Evolutionary conservation across 2,113 vertebrate species (phyloP).

Genomic region (Dasyurus viverrinus): DNA sequence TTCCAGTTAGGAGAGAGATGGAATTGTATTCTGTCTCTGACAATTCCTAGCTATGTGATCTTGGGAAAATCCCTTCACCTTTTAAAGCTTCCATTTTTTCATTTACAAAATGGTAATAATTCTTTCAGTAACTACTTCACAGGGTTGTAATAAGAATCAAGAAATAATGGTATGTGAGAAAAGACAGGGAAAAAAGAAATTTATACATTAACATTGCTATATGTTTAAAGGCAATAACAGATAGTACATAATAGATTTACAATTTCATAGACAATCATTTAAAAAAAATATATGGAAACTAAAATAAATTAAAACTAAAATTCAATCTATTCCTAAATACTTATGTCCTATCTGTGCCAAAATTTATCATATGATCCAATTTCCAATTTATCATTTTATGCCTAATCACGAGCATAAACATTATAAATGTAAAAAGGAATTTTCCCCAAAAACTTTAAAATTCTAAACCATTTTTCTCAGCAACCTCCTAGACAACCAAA

Average conservation of each 20-base stretch:
- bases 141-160: not conserved
- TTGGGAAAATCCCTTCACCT: not conserved
- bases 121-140: not conserved
- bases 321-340: not conserved
- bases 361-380: not conserved
- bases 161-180: not conserved
- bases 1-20: not conserved
- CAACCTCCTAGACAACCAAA: not conserved
- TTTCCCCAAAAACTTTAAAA: constrained; percentile 8
- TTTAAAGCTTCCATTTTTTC: not conserved
- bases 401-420: not conserved
- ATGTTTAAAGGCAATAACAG: too few species aligned
- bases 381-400: not conserved
- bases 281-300: not conserved
- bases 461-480: constrained; percentile 36
- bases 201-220: not conserved
- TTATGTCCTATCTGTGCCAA: not conserved
- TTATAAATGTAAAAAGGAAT: not conserved
- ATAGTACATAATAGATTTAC: not conserved
- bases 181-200: not conserved
- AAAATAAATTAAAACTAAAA: not conserved
- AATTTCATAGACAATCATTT: not conserved
- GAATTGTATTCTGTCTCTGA: not conserved
- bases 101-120: not conserved
- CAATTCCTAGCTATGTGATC: not conserved